Percentiles rank a stretch among this genome's conserved stretches.
Conservation (phyloP, 2,888 invertebrate species). For the Mimas tiliae region DNA sequence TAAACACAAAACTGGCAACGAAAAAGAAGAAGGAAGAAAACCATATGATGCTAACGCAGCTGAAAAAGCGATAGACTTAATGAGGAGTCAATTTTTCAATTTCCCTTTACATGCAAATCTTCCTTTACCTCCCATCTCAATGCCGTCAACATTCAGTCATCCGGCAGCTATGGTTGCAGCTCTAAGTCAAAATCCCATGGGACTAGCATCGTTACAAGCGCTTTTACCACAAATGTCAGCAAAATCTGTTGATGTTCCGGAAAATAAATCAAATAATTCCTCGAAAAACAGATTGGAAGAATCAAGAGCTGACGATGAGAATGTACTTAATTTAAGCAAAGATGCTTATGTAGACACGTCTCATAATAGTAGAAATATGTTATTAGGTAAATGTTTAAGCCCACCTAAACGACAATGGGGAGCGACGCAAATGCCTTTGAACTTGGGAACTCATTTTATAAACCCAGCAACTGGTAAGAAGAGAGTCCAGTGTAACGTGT, state of each 20-base stretch:
- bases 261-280: conserved; percentile 68
- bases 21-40: conserved; percentile 77
- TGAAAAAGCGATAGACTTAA: conserved; percentile 84
- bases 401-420: conserved; percentile 93
- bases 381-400: conserved; percentile 87
- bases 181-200: conserved; percentile 84
- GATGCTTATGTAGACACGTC: conserved; percentile 68
- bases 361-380: conserved; percentile 76
- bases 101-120: conserved; percentile 85
- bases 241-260: conserved; percentile 68
- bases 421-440: conserved; percentile 90
- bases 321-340: conserved; percentile 78
- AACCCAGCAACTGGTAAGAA: conserved; percentile 98
- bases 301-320: conserved; percentile 68
- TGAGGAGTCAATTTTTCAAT: conserved; percentile 87
- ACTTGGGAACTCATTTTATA: conserved; percentile 94
- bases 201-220: conserved; percentile 86
- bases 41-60: conserved; percentile 69
- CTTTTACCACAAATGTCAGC: conserved; percentile 86
- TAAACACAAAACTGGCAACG: conserved; percentile 77
- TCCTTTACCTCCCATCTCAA: conserved; percentile 84
- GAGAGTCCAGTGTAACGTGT: conserved; percentile 98
- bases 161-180: conserved; percentile 88
- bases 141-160: conserved; percentile 83
- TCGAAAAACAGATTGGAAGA: conserved; percentile 64